Evolutionary conservation across 2,797 vertebrate species (phyloP).

Genomic region (Pantherophis alleghaniensis): DNA sequence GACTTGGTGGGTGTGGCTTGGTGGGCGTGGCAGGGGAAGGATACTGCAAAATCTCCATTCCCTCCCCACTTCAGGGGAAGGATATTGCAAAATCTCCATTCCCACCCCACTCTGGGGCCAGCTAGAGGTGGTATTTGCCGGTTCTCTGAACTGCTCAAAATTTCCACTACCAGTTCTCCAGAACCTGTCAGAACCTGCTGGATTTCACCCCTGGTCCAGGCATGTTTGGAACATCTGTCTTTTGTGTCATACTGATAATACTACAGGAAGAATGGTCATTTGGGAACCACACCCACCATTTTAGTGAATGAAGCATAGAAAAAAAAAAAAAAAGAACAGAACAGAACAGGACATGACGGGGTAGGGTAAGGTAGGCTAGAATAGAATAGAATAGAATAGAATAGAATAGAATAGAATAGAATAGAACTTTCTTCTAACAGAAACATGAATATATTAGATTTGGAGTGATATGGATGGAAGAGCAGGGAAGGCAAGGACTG

Average conservation of each 20-base stretch:
- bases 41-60: too few species aligned
- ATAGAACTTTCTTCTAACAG: background rate
- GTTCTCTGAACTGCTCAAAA: too few species aligned
- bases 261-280: slow-evolving; percentile 9
- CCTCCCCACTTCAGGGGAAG: too few species aligned
- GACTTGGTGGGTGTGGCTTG: too few species aligned
- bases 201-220: background rate
- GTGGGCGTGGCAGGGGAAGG: too few species aligned
- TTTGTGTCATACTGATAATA: background rate
- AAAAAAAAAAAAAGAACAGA: background rate
- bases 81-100: too few species aligned
- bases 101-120: too few species aligned
- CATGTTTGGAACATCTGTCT: background rate
- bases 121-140: too few species aligned
- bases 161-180: too few species aligned
- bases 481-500: background rate
- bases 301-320: background rate
- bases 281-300: background rate
- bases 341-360: background rate
- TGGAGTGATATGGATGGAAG: background rate
- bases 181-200: too few species aligned
- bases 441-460: background rate
- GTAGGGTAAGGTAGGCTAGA: too few species aligned
- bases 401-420: background rate
- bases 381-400: too few species aligned